Conservation (phyloP, 2,113 vertebrate genomes). For the Ahaetulla prasina region DNA sequence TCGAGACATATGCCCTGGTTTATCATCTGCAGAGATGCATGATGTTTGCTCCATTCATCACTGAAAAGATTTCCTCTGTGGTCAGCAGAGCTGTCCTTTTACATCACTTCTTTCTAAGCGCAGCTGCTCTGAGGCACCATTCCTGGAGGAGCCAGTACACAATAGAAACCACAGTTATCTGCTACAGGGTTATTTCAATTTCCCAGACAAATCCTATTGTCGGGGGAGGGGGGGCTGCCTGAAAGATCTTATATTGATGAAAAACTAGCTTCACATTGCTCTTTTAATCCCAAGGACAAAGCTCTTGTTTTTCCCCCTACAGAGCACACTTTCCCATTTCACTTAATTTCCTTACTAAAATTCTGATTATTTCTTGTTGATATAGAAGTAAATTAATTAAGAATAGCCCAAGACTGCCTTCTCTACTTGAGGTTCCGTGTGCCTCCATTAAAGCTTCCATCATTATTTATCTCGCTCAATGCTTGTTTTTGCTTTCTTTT, state of each 20-base stretch:
- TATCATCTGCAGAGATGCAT: not conserved
- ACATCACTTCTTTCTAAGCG: not conserved
- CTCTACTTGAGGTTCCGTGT: not conserved
- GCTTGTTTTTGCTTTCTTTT: constrained; percentile 27
- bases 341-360: not conserved
- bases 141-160: not conserved
- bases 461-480: not conserved
- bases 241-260: not conserved
- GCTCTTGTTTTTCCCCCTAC: not conserved
- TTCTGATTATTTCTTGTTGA: not conserved
- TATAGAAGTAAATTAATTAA: not conserved
- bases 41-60: not conserved
- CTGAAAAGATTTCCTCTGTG: not conserved
- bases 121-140: not conserved
- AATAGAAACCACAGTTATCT: not conserved
- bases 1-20: not conserved
- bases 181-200: not conserved
- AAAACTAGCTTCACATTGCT: not conserved
- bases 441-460: not conserved
- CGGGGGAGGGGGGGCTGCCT: not conserved
- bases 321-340: not conserved
- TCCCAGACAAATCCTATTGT: not conserved
- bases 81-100: not conserved
- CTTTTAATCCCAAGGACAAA: not conserved
- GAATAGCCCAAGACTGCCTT: not conserved